These are phyloP conservation scores for Apis cerana DNA, from an alignment of 1,140 invertebrate genomes.

Conservation along the genomic window DNA sequence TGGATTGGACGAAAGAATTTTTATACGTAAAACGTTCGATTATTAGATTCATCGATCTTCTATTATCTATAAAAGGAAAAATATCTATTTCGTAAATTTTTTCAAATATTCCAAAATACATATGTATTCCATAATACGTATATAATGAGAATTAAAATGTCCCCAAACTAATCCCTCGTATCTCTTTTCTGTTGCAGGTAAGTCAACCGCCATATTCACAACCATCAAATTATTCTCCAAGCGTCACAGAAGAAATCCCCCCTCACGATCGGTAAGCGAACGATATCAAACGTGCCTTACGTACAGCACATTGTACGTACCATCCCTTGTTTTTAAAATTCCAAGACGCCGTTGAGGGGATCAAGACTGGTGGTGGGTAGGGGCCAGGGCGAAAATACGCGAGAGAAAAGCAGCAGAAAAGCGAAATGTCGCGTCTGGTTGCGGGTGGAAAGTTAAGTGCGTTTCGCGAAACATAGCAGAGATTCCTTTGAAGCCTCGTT, in stretches of 20 bases:
- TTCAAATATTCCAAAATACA: no score
- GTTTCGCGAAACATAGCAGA: constrained; percentile 49
- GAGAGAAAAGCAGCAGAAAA: constrained; percentile 22
- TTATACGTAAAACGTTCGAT: no score
- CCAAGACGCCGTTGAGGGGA: constrained; percentile 32
- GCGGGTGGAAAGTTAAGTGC: constrained; percentile 58
- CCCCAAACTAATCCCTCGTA: background rate
- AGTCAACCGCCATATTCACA: background rate
- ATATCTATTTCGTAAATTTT: no score
- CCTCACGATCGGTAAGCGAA: background rate
- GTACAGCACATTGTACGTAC: no score
- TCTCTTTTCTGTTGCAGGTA: constrained; percentile 37
- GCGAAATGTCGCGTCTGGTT: constrained; percentile 37
- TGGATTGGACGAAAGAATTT: no score
- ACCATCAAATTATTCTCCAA: background rate
- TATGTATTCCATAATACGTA: background rate
- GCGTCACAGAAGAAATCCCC: background rate
- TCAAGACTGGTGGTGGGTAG: constrained; percentile 43
- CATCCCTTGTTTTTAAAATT: background rate
- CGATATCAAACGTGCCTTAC: background rate
- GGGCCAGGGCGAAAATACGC: constrained; percentile 39
- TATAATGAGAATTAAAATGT: no score
- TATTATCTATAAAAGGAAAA: no score
- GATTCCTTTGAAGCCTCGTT: constrained; percentile 59
- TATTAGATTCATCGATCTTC: no score